Percentiles rank a stretch among this genome's conserved stretches.
These are phyloP conservation scores for Atrina japonica DNA, from an alignment of 2,888 invertebrate genomes.

Conservation along the genomic window DNA sequence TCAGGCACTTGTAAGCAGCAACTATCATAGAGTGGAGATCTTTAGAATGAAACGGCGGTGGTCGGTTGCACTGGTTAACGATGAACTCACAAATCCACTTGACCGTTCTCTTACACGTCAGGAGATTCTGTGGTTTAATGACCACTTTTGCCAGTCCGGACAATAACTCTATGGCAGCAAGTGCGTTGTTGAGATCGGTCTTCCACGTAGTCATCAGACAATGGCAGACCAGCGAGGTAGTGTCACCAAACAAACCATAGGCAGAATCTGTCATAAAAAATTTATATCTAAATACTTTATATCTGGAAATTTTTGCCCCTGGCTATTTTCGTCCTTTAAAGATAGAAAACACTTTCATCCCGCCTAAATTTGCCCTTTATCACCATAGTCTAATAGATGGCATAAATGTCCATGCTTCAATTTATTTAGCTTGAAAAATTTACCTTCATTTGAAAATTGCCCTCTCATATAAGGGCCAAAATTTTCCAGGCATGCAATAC, in stretches of 20 bases:
- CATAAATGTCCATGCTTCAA: too few relatives aligned
- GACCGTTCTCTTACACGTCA: slow-evolving; percentile 83
- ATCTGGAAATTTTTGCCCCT: too few relatives aligned
- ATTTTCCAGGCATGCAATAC: too few relatives aligned
- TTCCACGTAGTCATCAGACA: slow-evolving; percentile 98
- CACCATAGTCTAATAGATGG: too few relatives aligned
- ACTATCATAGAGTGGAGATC: slow-evolving; percentile 94
- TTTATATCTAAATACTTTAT: neutral
- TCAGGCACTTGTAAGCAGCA: slow-evolving; percentile 84
- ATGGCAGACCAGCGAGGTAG: slow-evolving; percentile 96
- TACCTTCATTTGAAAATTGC: too few relatives aligned
- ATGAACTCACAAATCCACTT: slow-evolving; percentile 99
- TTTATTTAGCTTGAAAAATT: too few relatives aligned
- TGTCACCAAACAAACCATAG: slow-evolving; percentile 93
- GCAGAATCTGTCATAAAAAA: slow-evolving; percentile 86
- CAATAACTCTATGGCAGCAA: slow-evolving; percentile 95
- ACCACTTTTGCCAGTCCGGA: slow-evolving; percentile 90
- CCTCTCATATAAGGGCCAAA: too few relatives aligned
- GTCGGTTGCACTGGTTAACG: slow-evolving; percentile 93
- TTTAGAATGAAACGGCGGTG: slow-evolving; percentile 93
- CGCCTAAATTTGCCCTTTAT: too few relatives aligned
- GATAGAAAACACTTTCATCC: too few relatives aligned
- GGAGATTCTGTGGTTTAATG: slow-evolving; percentile 72
- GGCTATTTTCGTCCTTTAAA: too few relatives aligned
- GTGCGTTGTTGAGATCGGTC: slow-evolving; percentile 94